Base-by-base conservation (phyloP, 2,888 invertebrate genomes). In the Pandemis cinnamomeana region DNA sequence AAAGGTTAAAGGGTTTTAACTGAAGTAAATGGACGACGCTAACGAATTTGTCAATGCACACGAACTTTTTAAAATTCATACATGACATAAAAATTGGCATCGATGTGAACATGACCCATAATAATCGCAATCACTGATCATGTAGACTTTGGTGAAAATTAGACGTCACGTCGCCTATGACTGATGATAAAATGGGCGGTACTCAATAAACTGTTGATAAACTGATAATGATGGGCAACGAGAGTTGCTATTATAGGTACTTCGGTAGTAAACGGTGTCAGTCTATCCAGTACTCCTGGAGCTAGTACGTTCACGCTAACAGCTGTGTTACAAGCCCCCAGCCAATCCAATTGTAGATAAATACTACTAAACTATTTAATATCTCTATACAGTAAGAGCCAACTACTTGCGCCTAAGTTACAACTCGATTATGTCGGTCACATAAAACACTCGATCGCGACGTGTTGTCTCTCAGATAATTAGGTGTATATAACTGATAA, bases 161-260 rank as follows among this genome's bases (percentile, higher is more conserved):
- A 82, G 76, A 79, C 78, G 79, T 82, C 86, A 84, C 82, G 84
- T 79, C 79, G 72, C 76, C 79, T 71, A 48, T 75, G 75, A 72
- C 80, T 85, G 85, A 82, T 67, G 75, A 76, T 75, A 72, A 77
- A 76, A 77, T 79, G 80, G 78, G 76, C 80, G 76, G 79, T 81
- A 77, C 78, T 78, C 78, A 82, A 79, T 72, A 58, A 71, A 13
- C 53, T 78, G 79, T 78, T 77, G 85, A 85, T 84, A 83, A 81
- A 77, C 75, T 71, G 83, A 85, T 84, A 83, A 80, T 46, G 64
- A 10, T 13, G 20, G 15, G 48, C 15, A 51, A 8, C 20, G 41
- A 13, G 62, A 55, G 53, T n/a, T 64, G 4, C 10, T 64, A 41
- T 20, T 44, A 20, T 2, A n/a, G n/a, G n/a, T n/a, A 11, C 41